Evolutionary conservation across 2,113 vertebrate species (phyloP), one percentile per base, ranked within the genome.

Genomic region (Anoura caudifer): DNA sequence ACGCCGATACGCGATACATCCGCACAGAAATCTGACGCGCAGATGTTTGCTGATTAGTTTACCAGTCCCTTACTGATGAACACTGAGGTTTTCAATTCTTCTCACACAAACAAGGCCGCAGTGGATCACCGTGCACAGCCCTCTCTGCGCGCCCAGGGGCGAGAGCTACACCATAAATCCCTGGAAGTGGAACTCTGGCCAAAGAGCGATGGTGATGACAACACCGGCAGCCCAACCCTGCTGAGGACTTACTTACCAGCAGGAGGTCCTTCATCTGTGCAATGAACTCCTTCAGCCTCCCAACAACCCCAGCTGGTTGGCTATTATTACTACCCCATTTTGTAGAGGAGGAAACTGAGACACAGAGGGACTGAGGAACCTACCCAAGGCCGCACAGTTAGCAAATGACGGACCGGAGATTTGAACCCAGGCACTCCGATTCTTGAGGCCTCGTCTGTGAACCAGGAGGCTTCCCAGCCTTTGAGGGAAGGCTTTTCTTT

Each of bases 321-420:
- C 26, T 38, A 43, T 47, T 67, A 54, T 17, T 54, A 73, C 36
- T 1, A 75, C 15, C 88, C 36, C 50, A 45, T 38, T 91, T 84
- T 70, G 70, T 28, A 63, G 63, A 80, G 54, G 54, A 93, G 80
- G 63, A 90, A 94, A 84, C 56, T 45, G 79, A 79, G 79, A 8
- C 79, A 50, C 69, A 77, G n/a, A 38, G 72, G 24, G 52, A 31
- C 31, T 13, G 14, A 36, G 19, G 7, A 19, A 63, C 31, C 50
- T 31, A 67, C 15, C 67, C 9, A 4, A 84, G 50, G 36, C 50
- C 11, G 75, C 50, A 24, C 31, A n/a, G 85, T 50, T 61, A 26
- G 86, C 28, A 81, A 43, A 45, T 5, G 56, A 50, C 67, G 59
- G 17, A 69, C 65, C 19, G 12, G 17, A 61, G 59, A 82, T 82